Base-by-base conservation (phyloP, 2,113 vertebrate species). In the Pachypanchax playfairii region DNA sequence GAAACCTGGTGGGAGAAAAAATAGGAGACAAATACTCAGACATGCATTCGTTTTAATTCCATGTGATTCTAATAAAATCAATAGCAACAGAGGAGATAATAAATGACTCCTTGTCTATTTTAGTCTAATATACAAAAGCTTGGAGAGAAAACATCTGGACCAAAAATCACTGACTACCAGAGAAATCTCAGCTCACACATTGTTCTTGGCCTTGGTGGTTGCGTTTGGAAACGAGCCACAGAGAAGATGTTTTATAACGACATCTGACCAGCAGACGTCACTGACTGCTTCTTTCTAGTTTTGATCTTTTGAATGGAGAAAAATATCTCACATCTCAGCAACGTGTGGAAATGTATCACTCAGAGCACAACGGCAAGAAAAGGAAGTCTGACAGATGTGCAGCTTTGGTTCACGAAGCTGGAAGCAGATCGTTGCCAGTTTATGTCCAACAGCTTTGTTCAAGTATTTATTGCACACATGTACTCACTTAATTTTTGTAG, bases 201-300 rank as follows among this genome's bases (percentile, higher is more conserved):
- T 56, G 42, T 21, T 11, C 26, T 31, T 14, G 2, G 48, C 48
- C 61, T 73, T 49, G 28, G 68, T 69, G 65, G 39, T 52, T 59
- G 56, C 46, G 58, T 75, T 85, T 73, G 4, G 15, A 62, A 68
- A 57, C 28, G 22, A 41, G 52, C 52, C 44, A 29, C 52, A 41
- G 13, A 68, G 29, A 42, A 41, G 49, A 80, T 52, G 43, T 77
- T 70, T 43, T 41, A 39, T 66, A 60, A 50, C 65, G 56, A 80
- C 85, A 84, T 90, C 73, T 82, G 82, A 87, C 14, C 47, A 59
- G 72, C 84, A 86, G 81, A 80, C 71, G 0, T 41, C 1, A 29
- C 61, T 85, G 76, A 55, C 50, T 7, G 49, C 33, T 4, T 1
- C 44, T 26, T 43, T 31, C 31, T 7, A n/a, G 50, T 56, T 84